Base-by-base conservation (phyloP, 2,113 vertebrate genomes). In the Gasterosteus aculeatus region DNA sequence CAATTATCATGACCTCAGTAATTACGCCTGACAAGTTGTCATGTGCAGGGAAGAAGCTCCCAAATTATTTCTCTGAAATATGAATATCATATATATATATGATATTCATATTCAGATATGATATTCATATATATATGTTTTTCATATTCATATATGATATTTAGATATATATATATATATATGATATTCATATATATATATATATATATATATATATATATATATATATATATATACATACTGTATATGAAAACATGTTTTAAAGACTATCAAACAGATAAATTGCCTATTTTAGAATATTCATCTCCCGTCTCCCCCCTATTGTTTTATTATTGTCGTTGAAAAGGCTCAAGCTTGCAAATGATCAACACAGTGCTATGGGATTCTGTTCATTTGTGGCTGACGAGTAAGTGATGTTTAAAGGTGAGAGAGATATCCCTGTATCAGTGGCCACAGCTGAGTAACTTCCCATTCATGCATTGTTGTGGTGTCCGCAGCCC, bases 401-500 rank as follows among this genome's bases (percentile, higher is more conserved):
- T 54, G 69, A 85, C 76, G 65, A 80, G 58, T 66, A 76, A 80
- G 46, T 77, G 85, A 84, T 81, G 68, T 62, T 65, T 59, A 73
- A 86, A 68, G 82, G 67, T 84, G 74, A 81, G 60, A 60, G 70
- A 75, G 79, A 78, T 77, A 60, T 65, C n/a, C 61, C 69, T 69
- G 65, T 88, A 85, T 90, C 88, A 82, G 81, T 9, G 11, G 54
- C 71, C 57, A 62, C 89, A 92, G 90, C 88, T 87, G 84, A 91
- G 77, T 82, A 85, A 87, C 88, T 83, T 86, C 81, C 84, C 84
- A 88, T 91, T 90, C 89, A 89, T 75, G 85, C 60, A 88, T 88
- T 89, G 88, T 89, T 75, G 77, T 75, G 39, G 58, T 46, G 80
- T 80, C 68, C 69, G 56, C 51, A 60, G 69, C 72, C 74, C 84